Percentiles rank a stretch among this genome's conserved stretches.
These are phyloP conservation scores for Polydrusus tereticollis DNA, from an alignment of 2,888 invertebrate species.

Conservation along the genomic window DNA sequence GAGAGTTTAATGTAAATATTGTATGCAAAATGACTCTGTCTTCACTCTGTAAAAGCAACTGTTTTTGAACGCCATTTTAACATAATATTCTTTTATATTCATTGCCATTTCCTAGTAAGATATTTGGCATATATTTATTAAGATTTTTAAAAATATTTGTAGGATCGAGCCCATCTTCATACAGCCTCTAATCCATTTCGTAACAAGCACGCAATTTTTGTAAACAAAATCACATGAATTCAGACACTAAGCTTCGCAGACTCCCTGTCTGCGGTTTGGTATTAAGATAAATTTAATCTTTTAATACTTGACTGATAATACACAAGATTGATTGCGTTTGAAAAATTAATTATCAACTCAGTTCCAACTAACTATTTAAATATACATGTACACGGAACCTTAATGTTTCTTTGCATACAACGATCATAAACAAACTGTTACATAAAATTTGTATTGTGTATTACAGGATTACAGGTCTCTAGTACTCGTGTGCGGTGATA, in stretches of 20 bases:
- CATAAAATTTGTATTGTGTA: neutral
- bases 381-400: too few relatives aligned
- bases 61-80: too few relatives aligned
- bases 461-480: neutral
- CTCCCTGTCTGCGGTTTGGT: neutral
- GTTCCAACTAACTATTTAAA: neutral
- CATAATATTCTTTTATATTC: too few relatives aligned
- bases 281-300: conserved; percentile 10
- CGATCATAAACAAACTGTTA: neutral
- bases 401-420: too few relatives aligned
- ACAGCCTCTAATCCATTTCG: too few relatives aligned
- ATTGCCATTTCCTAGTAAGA: too few relatives aligned
- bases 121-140: too few relatives aligned
- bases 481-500: neutral
- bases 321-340: neutral
- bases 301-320: conserved; percentile 8
- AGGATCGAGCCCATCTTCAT: too few relatives aligned
- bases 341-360: neutral
- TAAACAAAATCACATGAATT: neutral
- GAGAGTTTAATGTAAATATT: too few relatives aligned
- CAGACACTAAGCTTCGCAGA: neutral
- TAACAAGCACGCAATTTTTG: neutral
- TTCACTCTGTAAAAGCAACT: too few relatives aligned
- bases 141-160: too few relatives aligned
- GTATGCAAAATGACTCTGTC: too few relatives aligned